Base-by-base conservation (phyloP, 2,113 vertebrate genomes). In the Campylomormyrus numenius region DNA sequence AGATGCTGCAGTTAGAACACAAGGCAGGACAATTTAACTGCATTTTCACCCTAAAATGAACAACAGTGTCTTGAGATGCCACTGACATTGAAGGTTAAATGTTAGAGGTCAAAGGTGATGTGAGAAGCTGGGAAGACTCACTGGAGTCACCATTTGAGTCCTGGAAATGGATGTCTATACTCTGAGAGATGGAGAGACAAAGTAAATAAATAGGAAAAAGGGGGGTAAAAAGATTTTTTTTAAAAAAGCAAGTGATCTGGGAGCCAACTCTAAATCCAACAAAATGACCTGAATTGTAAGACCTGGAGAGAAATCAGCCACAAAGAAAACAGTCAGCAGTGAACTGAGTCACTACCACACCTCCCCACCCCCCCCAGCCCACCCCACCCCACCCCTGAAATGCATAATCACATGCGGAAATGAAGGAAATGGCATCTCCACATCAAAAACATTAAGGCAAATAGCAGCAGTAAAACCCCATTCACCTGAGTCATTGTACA, bases 71-170 rank as follows among this genome's bases (percentile, higher is more conserved):
- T 49, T 85, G 45, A 80, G 42, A 85, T 45, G 19, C 45, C 49
- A 87, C 85, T 85, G 45, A 31, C n/a, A 62, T 42, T 24, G 58
- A 45, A 5, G 70, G 70, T 24, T 48, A 31, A 74, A 27, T n/a
- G 83, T 86, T 56, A 87, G 24, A 80, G 83, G 35, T 83, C 48
- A 83, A 53, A 42, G 62, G 88, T 52, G 48, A 85, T 6, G 39
- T 49, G 31, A 83, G 11, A 88, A 31, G 66, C 87, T 56, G n/a
- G 39, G 56, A 62, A 58, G 80, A 49, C 66, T 91, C 90, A 85
- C 31, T 19, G 50, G 83, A n/a, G 35, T 91, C 15, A 11, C 85
- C 31, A 84, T 80, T 77, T 45, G 35, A 62, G 31, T 27, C 39
- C 84, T 24, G 62, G n/a, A 53, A 3, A 50, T n/a, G 3, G 5